Evolutionary conservation across 2,888 invertebrate genomes (phyloP).

Genomic region (Cremastinae sp.): DNA sequence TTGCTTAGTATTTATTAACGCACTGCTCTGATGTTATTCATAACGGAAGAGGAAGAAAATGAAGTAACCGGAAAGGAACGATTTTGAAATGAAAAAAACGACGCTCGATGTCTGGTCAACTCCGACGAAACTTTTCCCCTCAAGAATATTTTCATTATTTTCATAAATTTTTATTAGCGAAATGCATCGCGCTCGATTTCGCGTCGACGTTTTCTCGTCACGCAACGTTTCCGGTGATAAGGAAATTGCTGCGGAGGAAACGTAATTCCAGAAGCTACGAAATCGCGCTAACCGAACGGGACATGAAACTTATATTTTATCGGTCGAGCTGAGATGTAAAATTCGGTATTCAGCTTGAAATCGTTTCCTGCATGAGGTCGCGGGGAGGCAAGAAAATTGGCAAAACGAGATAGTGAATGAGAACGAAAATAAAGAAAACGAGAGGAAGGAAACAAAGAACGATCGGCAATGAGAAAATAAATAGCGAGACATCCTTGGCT

Average conservation of each 20-base stretch:
- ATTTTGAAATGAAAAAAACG: not conserved
- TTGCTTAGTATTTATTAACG: slow-evolving; percentile 46
- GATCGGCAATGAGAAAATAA: not conserved
- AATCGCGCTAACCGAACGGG: slow-evolving; percentile 6
- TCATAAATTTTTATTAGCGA: slow-evolving; percentile 1
- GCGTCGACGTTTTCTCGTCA: slow-evolving; percentile 6
- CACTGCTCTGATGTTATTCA: slow-evolving; percentile 23
- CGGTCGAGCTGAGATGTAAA: not conserved
- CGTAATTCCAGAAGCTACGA: not conserved
- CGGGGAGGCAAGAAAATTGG: not conserved
- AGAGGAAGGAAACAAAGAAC: not conserved
- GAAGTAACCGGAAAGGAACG: not conserved
- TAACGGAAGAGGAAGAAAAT: not conserved
- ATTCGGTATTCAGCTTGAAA: slow-evolving; percentile 6
- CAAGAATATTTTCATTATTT: slow-evolving; percentile 28
- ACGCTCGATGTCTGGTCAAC: not conserved
- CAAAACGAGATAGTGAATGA: not conserved
- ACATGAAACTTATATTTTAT: not conserved
- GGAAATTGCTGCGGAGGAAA: slow-evolving; percentile 3
- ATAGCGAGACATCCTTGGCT: too few relatives aligned
- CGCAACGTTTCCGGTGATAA: slow-evolving; percentile 13
- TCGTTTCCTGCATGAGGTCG: not conserved
- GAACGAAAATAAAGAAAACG: not conserved
- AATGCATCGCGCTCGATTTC: not conserved
- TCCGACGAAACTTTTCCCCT: slow-evolving; percentile 8